These are phyloP conservation scores for Conops quadrifasciatus DNA, from an alignment of 2,888 invertebrate species.

Conservation along the genomic window DNA sequence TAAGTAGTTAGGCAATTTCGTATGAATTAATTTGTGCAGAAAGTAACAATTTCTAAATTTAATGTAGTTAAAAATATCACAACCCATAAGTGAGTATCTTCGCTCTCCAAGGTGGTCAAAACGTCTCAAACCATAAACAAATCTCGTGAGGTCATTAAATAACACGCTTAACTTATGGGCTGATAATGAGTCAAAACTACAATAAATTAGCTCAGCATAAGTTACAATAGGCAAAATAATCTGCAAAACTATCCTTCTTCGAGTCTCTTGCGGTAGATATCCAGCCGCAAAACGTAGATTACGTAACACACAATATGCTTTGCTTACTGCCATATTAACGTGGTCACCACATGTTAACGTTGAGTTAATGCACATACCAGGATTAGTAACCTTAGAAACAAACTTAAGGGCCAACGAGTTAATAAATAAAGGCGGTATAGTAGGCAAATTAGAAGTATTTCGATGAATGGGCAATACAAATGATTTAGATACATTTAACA, in stretches of 20 bases:
- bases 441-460: neutral
- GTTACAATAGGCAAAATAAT: no score
- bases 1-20: neutral
- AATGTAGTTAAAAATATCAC: neutral
- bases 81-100: neutral
- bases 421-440: no score
- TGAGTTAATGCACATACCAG: no score
- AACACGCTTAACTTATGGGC: no score
- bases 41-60: neutral
- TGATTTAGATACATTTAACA: neutral
- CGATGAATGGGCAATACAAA: neutral
- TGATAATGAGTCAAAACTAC: no score
- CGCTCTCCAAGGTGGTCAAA: neutral
- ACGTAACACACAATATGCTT: conserved; percentile 2
- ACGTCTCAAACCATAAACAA: neutral
- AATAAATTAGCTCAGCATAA: no score
- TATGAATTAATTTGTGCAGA: no score
- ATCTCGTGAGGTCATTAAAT: no score
- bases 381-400: no score
- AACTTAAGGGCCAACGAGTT: no score
- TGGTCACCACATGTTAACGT: neutral
- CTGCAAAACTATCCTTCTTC: neutral
- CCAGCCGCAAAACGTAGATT: neutral
- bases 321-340: neutral
- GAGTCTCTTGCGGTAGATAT: neutral